These are phyloP conservation scores for Heterochromis multidens DNA, from an alignment of 2,113 vertebrate species.

Conservation along the genomic window DNA sequence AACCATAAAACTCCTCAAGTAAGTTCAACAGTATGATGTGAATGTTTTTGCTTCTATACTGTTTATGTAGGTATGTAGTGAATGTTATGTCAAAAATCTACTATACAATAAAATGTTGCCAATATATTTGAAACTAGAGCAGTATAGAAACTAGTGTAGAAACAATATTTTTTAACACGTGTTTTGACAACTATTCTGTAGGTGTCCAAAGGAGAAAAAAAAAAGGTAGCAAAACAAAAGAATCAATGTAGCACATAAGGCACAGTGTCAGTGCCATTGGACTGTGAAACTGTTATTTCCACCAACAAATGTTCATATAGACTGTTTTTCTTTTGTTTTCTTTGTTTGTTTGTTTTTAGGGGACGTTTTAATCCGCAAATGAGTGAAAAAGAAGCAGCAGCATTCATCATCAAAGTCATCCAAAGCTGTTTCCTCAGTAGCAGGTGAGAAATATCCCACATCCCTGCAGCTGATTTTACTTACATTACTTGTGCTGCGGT, in stretches of 20 bases:
- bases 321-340: neutral
- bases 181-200: neutral
- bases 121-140: neutral
- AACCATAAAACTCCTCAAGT: conserved; percentile 98
- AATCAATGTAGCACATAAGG: neutral
- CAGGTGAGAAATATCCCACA: conserved; percentile 75
- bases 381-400: conserved; percentile 95
- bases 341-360: conserved; percentile 61
- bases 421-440: conserved; percentile 99
- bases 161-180: neutral
- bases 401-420: conserved; percentile 96
- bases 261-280: neutral
- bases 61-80: neutral
- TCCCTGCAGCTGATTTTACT: neutral
- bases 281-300: neutral
- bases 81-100: neutral
- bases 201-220: neutral
- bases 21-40: conserved; percentile 48
- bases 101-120: neutral
- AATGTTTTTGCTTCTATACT: neutral
- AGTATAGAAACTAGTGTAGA: neutral
- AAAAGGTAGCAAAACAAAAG: neutral
- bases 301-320: neutral
- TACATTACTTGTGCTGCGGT: neutral
- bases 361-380: conserved; percentile 95